Percentiles rank a stretch among this genome's conserved stretches.
Conservation (phyloP, 2,113 vertebrate species). For the Halichoeres trimaculatus region DNA sequence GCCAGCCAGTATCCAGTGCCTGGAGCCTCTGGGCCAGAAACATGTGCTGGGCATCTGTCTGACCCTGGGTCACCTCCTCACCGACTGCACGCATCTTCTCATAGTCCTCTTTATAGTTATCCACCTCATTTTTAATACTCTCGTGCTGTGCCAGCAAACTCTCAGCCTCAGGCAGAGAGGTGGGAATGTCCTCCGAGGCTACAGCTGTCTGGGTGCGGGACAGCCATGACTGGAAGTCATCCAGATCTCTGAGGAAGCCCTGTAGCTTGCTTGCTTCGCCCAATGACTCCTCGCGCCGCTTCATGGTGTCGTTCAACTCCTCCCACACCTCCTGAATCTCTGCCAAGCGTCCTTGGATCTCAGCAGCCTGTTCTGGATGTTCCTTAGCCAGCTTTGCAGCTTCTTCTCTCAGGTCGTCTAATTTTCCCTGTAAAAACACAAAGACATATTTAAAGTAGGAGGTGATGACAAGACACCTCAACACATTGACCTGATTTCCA, state of each 20-base stretch:
- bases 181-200: conserved; percentile 92
- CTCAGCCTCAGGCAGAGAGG: conserved; percentile 90
- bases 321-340: conserved; percentile 90
- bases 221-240: conserved; percentile 94
- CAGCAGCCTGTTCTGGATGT: conserved; percentile 85
- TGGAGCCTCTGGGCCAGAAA: conserved; percentile 92
- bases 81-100: conserved; percentile 88
- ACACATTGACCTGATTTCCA: neutral
- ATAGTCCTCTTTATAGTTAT: conserved; percentile 91
- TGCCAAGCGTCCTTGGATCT: conserved; percentile 80
- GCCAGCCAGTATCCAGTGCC: conserved; percentile 93
- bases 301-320: conserved; percentile 89
- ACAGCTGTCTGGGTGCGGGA: conserved; percentile 91
- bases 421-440: conserved; percentile 80
- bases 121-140: conserved; percentile 92
- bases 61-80: conserved; percentile 90
- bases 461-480: neutral
- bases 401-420: conserved; percentile 87
- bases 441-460: neutral
- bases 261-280: conserved; percentile 93
- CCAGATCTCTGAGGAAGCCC: conserved; percentile 92
- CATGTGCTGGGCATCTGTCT: conserved; percentile 91
- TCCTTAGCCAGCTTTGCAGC: conserved; percentile 84
- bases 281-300: conserved; percentile 89
- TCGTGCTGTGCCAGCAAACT: conserved; percentile 89